These are phyloP conservation scores for Melanotaenia duboulayi DNA, from an alignment of 2,113 vertebrate genomes.

Conservation along the genomic window DNA sequence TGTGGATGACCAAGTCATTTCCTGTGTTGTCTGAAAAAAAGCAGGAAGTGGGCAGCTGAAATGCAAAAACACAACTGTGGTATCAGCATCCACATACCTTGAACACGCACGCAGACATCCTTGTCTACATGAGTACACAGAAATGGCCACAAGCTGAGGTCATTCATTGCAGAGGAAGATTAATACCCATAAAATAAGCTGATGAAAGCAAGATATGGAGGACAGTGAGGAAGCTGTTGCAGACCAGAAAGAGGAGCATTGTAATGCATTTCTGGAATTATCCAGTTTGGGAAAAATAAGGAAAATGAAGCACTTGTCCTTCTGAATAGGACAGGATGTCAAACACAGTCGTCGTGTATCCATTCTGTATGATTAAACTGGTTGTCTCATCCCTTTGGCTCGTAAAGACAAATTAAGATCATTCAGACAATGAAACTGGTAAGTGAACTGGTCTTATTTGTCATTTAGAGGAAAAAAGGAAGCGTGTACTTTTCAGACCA, in stretches of 20 bases:
- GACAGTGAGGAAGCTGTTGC: constrained; percentile 63
- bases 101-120: constrained; percentile 10
- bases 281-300: constrained; percentile 50
- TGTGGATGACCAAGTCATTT: constrained; percentile 43
- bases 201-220: constrained; percentile 27
- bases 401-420: neutral
- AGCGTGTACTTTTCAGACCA: constrained; percentile 19
- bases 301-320: constrained; percentile 48
- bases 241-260: constrained; percentile 70
- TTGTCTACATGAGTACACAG: neutral
- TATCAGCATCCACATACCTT: constrained; percentile 47
- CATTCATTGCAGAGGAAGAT: constrained; percentile 39
- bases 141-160: constrained; percentile 38
- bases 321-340: constrained; percentile 37
- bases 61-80: constrained; percentile 20
- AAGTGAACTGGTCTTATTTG: neutral
- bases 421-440: neutral
- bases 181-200: constrained; percentile 37
- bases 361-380: constrained; percentile 29
- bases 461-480: constrained; percentile 21
- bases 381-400: neutral
- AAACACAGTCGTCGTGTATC: constrained; percentile 23
- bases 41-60: constrained; percentile 47
- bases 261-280: constrained; percentile 56
- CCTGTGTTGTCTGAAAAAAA: constrained; percentile 50